Evolutionary conservation across 2,888 invertebrate species (phyloP), one percentile per base, ranked within the genome.

Genomic region (Cataglyphis cursor): DNA sequence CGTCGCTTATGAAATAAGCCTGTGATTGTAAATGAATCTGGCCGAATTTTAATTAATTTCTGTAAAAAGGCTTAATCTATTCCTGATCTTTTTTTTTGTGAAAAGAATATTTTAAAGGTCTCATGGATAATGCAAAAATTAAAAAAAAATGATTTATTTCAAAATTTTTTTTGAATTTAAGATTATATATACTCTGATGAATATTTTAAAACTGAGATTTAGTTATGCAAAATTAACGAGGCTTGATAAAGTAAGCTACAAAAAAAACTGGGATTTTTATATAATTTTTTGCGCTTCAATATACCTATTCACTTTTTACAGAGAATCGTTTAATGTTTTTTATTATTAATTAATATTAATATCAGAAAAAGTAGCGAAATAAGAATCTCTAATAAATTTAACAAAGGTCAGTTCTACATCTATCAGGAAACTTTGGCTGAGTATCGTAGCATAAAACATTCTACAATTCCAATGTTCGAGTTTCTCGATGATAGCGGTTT

Each of bases 391-490:
- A 35, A 57, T 61, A 38, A 61, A 72, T 5, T 5, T 24, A 18
- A 54, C 12, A 57, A 59, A 3, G 59, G 28, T 44, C 21, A 0
- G 1, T 0, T 5, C 21, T 18, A 5, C 3, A 21, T 35, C 8
- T 21, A 31, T 2, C 31, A 15, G 18, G 5, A 18, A 59, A 24
- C 24, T 57, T 57, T 72, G 21, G 8, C 12, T 3, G 9, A 35
- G 21, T 21, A 9, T 35, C 21, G 21, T 70, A 59, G 18, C 18
- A 21, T 21, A 18, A 59, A 72, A 12, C 38, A 72, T 28, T 61
- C 28, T 51, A 18, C 48, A 48, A 48, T 75, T 74, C 18, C 35
- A 51, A 18, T 18, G 21, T 65, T 51, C 35, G 24, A 75, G 70
- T 68, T 41, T n/a, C 41, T 54, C 35, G 18, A 51, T 0, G n/a